Base-by-base conservation (phyloP, 2,888 invertebrate genomes). In the Listrodromus nycthemerus region DNA sequence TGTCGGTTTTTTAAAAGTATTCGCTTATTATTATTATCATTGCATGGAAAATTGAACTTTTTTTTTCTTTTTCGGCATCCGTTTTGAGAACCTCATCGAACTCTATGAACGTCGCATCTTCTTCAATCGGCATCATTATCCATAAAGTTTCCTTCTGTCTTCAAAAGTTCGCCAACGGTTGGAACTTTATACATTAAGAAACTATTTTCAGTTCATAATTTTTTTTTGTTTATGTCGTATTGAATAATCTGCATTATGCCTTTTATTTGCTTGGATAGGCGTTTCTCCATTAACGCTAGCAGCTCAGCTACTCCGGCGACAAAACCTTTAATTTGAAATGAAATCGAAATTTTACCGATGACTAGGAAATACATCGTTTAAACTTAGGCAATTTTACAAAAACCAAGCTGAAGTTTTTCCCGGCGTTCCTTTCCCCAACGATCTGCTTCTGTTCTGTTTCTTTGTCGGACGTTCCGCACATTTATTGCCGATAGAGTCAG, bases 51-150 rank as follows among this genome's bases (percentile, higher is more conserved):
- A 21, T 55, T 7, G 21, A 6, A 55, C 8, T 61, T 58, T 58
- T 27, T 27, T 13, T 58, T 21, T 33, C 33, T 30, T 63, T 63
- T 33, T 13, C 63, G 63, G 7, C 33, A 33, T 63, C 30, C 30
- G 19, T 19, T 41, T 16, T 27, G 1, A 63, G 27, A 27, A 8
- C 6, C n/a, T 19, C 41, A 41, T 65, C 19, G 65, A 65, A 65
- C 41, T 65, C n/a, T n/a, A 41, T 65, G 65, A 65, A 33, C 37
- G 41, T 41, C 37, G 37, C 65, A 10, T 65, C 41, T n/a, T 65
- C 65, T 21, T 37, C 41, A 41, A 65, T 41, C 37, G 65, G 65
- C 13, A 65, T 4, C 19, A n/a, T 41, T 10, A 65, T 65, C 6
- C 65, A 8, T 19, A 65, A n/a, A 65, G 65, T 65, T 19, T 65